Percentiles rank a stretch among this genome's conserved stretches.
These are phyloP conservation scores for Neoascia interrupta DNA, from an alignment of 2,888 invertebrate genomes.

Conservation along the genomic window DNA sequence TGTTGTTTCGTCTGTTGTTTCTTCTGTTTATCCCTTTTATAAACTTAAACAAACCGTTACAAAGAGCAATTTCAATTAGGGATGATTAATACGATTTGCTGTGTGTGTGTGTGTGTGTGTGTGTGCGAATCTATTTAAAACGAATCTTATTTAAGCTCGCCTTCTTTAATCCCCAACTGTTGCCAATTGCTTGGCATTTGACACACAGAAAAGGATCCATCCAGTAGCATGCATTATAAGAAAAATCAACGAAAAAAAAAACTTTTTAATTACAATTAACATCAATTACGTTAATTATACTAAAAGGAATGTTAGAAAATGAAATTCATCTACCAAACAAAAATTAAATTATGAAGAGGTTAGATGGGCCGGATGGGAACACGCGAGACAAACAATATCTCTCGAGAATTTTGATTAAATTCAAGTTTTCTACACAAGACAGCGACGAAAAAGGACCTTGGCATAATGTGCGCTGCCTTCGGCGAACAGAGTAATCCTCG, in stretches of 20 bases:
- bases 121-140: no score
- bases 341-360: constrained; percentile 54
- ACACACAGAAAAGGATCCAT: constrained; percentile 1
- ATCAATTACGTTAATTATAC: constrained; percentile 67
- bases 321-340: constrained; percentile 61
- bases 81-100: constrained; percentile 58
- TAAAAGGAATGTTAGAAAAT: constrained; percentile 62
- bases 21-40: no score
- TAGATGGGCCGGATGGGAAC: not conserved
- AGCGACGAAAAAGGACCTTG: constrained; percentile 1
- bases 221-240: not conserved
- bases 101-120: constrained; percentile 28
- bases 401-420: constrained; percentile 64
- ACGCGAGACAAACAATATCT: constrained; percentile 32
- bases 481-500: constrained; percentile 53
- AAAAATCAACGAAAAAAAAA: constrained; percentile 28
- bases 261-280: constrained; percentile 68
- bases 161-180: not conserved
- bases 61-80: constrained; percentile 60
- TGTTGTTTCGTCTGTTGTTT: no score
- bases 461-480: constrained; percentile 38
- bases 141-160: not conserved
- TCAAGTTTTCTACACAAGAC: constrained; percentile 43
- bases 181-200: constrained; percentile 38
- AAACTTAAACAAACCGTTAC: no score